phyloP scores from a whole-genome alignment of 2,113 vertebrate genomes.

The Picathartes gymnocephalus region DNA sequence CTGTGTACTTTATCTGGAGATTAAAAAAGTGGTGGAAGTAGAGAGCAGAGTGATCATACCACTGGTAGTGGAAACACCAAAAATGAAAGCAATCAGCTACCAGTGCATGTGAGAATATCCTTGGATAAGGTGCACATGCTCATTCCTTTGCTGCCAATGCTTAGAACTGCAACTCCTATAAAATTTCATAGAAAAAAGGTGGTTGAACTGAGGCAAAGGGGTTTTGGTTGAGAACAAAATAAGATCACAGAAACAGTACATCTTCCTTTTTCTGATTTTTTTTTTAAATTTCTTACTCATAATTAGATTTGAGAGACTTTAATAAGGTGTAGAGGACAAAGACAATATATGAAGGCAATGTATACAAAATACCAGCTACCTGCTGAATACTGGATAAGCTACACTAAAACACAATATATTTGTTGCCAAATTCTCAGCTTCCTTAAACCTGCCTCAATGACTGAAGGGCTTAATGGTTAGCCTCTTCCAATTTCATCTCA shows the following conservation, averaged over 20 bases:
- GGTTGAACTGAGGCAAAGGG: background rate
- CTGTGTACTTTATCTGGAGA: background rate
- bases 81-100: background rate
- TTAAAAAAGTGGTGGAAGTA: background rate
- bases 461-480: background rate
- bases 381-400: background rate
- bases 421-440: background rate
- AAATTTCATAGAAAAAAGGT: background rate
- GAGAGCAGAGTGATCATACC: background rate
- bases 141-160: background rate
- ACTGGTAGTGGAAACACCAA: background rate
- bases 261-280: background rate
- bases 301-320: background rate
- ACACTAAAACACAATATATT: background rate
- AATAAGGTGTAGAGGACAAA: background rate
- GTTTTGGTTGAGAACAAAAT: background rate
- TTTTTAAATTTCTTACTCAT: background rate
- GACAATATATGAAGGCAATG: accelerated
- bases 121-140: background rate
- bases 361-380: background rate
- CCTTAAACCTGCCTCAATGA: background rate
- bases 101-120: background rate
- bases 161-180: background rate
- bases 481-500: background rate
- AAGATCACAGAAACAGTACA: background rate